phyloP scores from a whole-genome alignment of 2,113 vertebrate genomes.

The Grammomys dolichurus region DNA sequence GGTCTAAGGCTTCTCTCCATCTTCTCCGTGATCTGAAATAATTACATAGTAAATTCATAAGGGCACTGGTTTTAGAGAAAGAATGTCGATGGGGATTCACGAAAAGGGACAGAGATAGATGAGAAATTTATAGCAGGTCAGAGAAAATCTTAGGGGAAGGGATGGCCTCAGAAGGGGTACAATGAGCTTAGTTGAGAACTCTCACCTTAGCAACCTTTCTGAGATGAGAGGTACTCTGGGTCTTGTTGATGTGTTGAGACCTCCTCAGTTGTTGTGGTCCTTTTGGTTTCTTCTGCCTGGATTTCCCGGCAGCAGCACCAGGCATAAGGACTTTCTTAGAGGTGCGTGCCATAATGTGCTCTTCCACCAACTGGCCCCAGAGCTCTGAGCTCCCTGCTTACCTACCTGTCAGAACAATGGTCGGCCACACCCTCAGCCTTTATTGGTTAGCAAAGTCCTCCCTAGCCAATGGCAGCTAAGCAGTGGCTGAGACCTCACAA shows the following conservation, averaged over 20 bases:
- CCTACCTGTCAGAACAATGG: background rate
- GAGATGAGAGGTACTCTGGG: rapidly evolving
- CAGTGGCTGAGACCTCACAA: background rate
- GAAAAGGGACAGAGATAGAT: background rate
- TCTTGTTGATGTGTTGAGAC: rapidly evolving
- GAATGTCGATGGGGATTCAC: background rate
- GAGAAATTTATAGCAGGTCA: background rate
- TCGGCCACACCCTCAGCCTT: background rate
- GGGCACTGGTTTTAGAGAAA: background rate
- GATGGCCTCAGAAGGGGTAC: background rate
- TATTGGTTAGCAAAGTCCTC: background rate
- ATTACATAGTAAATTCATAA: background rate
- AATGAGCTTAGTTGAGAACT: background rate
- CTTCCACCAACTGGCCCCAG: background rate
- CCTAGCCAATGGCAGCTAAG: background rate
- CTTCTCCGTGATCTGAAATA: rapidly evolving
- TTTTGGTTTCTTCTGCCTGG: background rate
- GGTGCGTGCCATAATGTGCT: rapidly evolving
- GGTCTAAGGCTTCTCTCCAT: rapidly evolving
- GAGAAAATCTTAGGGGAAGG: no score
- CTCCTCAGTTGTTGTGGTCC: rapidly evolving
- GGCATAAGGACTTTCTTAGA: rapidly evolving
- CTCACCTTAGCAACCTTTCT: no score
- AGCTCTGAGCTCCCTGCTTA: background rate
- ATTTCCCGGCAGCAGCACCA: no score